These are phyloP conservation scores for Hydra vulgaris DNA, from an alignment of 30 jellyfish, hydroid and myxozoan genomes.

Conservation along the genomic window DNA sequence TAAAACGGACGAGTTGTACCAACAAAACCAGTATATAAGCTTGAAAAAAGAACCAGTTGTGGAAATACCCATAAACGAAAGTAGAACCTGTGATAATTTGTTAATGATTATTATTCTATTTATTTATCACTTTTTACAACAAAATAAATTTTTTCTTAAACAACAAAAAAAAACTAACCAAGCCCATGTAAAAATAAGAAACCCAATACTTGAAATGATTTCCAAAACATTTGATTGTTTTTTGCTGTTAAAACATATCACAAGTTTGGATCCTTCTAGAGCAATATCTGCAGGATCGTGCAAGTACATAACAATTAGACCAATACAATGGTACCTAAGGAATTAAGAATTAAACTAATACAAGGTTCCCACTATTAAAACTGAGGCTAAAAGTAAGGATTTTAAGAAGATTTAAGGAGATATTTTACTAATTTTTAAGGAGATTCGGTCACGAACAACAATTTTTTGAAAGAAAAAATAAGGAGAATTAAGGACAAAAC, in stretches of 20 bases:
- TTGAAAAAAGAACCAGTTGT: conserved; percentile 46
- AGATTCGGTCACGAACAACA: too few relatives aligned
- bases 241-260: conserved; percentile 49
- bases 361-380: too few relatives aligned
- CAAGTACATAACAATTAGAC: conserved; percentile 52
- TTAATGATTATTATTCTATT: background rate
- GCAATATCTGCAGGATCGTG: conserved; percentile 77
- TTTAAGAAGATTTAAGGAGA: too few relatives aligned
- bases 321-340: conserved; percentile 59
- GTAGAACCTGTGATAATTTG: conserved; percentile 44
- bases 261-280: conserved; percentile 53
- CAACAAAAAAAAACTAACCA: conserved; percentile 44
- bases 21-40: conserved; percentile 34
- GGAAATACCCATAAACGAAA: conserved; percentile 60
- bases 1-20: conserved; percentile 43
- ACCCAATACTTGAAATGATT: conserved; percentile 43
- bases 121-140: background rate
- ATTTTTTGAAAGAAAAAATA: too few relatives aligned
- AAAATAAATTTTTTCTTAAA: too few relatives aligned
- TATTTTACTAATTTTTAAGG: too few relatives aligned
- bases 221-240: conserved; percentile 11
- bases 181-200: conserved; percentile 50
- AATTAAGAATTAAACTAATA: background rate
- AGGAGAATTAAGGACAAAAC: too few relatives aligned
- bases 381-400: too few relatives aligned